These are phyloP conservation scores for Pteropus rufus DNA, from an alignment of 2,797 vertebrate species.

Conservation along the genomic window DNA sequence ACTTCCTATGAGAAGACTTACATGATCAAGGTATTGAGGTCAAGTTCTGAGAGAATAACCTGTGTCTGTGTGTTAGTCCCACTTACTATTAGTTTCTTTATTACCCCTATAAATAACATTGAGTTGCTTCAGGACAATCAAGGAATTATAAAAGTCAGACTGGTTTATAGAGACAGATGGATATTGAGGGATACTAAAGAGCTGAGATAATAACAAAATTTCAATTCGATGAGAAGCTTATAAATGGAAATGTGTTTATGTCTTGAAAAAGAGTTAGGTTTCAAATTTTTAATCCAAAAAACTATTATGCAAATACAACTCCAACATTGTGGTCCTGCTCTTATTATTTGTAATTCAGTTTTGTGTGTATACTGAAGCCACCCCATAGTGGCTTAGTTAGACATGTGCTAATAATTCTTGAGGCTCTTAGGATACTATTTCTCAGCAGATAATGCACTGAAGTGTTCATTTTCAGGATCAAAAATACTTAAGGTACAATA, in stretches of 20 bases:
- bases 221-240: neutral
- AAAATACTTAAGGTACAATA: neutral
- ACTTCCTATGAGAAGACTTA: neutral
- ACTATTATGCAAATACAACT: neutral
- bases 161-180: neutral
- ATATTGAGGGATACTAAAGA: neutral
- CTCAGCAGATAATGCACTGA: neutral
- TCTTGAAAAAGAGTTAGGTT: neutral
- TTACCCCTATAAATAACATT: neutral
- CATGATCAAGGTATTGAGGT: neutral
- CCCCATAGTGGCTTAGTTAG: neutral
- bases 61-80: neutral
- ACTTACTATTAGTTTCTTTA: neutral
- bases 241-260: neutral
- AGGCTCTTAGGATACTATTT: neutral
- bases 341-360: neutral
- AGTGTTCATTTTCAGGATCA: neutral
- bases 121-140: neutral
- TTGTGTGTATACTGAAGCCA: neutral
- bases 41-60: neutral
- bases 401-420: neutral
- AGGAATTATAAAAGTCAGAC: neutral
- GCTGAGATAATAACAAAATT: neutral
- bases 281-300: neutral
- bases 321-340: neutral